Base-by-base conservation (phyloP, 2,888 invertebrate genomes). In the Mesorhabditis sp. region DNA sequence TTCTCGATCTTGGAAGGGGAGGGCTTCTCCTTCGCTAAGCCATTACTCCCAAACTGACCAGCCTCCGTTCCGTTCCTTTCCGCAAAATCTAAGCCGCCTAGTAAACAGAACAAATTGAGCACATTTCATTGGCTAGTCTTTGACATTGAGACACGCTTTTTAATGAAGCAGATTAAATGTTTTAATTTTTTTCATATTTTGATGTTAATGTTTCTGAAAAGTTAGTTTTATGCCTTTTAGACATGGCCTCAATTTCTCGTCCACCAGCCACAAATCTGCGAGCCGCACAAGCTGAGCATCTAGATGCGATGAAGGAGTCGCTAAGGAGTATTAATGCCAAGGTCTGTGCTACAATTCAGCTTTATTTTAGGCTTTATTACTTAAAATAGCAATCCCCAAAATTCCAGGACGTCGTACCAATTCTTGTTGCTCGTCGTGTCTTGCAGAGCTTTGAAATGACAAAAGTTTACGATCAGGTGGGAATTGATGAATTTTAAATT, bases 341-440 rank as follows among this genome's bases (percentile, higher is more conserved):
- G 69, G 69, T 69, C 4, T 13, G 45, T 10, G 44, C 6, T 28
- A 28, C 28, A 28, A 28, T 28, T 28, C 28, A 28, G 28, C 28
- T 28, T 28, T 28, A 28, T 28, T 28, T 28, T 28, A 28, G 28
- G 28, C 28, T 63, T 64, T 42, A 28, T 28, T 28, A 28, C 28
- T 28, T 28, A 28, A 28, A 28, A 28, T 28, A 28, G 28, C 28
- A 28, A 28, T 28, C 28, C 28, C 28, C 28, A 28, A 74, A 75
- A 69, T 72, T 75, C 62, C 72, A 77, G 58, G 83, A 83, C 70
- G 70, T 83, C 5, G 83, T 83, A 10, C 83, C 83, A 6, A 73
- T 78, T 41, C 71, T 83, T 5, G 83, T 83, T 5, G 82, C 83
- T 15, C 73, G 83, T 45, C 82, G 80, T 64, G 82, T 83, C 41